Conservation (phyloP, 2,113 vertebrate species). For the Engraulis encrasicolus region DNA sequence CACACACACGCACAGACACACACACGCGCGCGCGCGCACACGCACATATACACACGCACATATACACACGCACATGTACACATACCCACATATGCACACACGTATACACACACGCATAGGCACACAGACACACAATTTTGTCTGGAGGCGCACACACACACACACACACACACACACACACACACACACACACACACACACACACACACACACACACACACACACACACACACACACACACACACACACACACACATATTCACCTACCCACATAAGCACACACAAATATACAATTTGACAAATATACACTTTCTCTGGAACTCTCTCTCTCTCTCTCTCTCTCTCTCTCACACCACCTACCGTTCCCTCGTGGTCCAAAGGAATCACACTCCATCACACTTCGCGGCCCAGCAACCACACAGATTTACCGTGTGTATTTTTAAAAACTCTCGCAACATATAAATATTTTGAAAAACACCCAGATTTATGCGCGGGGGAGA, state of each 20-base stretch:
- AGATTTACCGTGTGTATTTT: slow-evolving; percentile 50
- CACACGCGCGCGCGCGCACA: background rate
- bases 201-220: background rate
- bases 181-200: background rate
- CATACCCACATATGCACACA: background rate
- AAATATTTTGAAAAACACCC: slow-evolving; percentile 39
- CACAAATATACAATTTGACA: too few species aligned
- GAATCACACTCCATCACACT: slow-evolving; percentile 16
- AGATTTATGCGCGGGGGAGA: slow-evolving; percentile 20
- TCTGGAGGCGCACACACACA: too few species aligned
- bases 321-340: too few species aligned
- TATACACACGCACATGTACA: background rate
- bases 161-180: background rate
- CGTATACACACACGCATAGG: background rate
- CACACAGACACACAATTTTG: background rate
- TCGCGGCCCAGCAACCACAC: background rate
- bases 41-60: too few species aligned
- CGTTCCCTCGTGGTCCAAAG: background rate
- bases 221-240: background rate
- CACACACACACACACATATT: background rate
- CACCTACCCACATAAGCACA: background rate
- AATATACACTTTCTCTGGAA: too few species aligned
- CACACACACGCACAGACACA: background rate
- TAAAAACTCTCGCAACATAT: slow-evolving; percentile 28
- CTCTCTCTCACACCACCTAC: background rate